Base-by-base conservation (phyloP, 2,888 invertebrate genomes). In the Drosophila colorata region DNA sequence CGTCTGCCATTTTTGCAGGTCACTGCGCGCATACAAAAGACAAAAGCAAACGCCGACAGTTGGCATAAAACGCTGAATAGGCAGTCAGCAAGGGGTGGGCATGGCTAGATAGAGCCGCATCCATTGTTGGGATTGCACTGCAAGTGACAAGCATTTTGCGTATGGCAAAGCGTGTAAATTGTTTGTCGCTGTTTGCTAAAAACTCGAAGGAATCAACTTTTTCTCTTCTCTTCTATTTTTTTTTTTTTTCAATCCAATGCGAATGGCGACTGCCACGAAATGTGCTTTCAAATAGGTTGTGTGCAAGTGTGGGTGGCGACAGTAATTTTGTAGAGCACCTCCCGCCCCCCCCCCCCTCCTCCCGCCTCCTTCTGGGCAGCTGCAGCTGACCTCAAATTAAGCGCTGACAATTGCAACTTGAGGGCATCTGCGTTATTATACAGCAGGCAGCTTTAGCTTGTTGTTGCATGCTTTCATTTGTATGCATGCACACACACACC, bases 1-100 rank as follows among this genome's bases (percentile, higher is more conserved):
- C 83, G 91, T 90, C 91, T 91, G 90, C 89, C 85, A 79, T 86
- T 90, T 91, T 90, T 80, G 90, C 91, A 90, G 90, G 90, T 91
- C 90, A 90, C 88, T 90, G 91, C 80, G 90, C 90, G 82, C 82
- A 84, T 75, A 88, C 90, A 87, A 87, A 86, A 81, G 89, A 81
- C 90, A 89, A 83, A 83, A 53, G 65, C 58, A 57, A 63, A 55
- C 41, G 78, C 65, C 81, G 78, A 88, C 84, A 87, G 83, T 83
- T 87, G 84, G 87, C 88, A 83, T 77, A 84, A 88, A 88, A 72
- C 87, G 78, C 68, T 74, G 84, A 79, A 86, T 74, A 68, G 70
- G 46, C 58, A 61, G 38, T 8, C 46, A 48, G 57, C 25, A 0
- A 25, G 6, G 3, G n/a, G 16, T 5, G 37, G 40, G 16, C 11